Percentiles rank a stretch among this genome's conserved stretches.
phyloP scores from a whole-genome alignment of 1,140 invertebrate genomes.

The Drosophila virilis region DNA sequence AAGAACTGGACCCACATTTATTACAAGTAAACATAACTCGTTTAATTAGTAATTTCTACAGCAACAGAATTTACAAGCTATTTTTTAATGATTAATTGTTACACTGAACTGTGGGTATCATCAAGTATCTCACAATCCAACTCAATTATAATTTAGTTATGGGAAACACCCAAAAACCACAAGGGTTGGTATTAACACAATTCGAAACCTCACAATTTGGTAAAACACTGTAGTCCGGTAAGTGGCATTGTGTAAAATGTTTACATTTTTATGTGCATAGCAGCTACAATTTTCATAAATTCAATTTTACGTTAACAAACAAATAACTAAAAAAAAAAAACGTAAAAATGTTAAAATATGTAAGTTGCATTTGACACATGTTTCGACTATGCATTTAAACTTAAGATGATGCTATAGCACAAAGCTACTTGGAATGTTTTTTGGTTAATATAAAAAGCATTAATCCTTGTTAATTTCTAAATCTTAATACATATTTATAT shows the following conservation, averaged over 20 bases:
- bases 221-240: background rate
- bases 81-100: conserved; percentile 16
- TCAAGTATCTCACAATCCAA: too few relatives aligned
- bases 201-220: conserved; percentile 9
- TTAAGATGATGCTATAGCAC: conserved; percentile 27
- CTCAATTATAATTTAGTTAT: background rate
- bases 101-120: background rate
- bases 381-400: conserved; percentile 21
- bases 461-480: conserved; percentile 64
- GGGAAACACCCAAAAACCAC: background rate
- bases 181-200: conserved; percentile 2
- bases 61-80: background rate
- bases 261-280: conserved; percentile 20
- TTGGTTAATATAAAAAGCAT: conserved; percentile 34
- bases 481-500: conserved; percentile 60
- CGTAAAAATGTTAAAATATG: conserved; percentile 16
- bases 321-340: background rate
- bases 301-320: conserved; percentile 9
- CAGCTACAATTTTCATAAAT: conserved; percentile 5
- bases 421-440: conserved; percentile 32
- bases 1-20: conserved; percentile 4
- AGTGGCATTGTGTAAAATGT: conserved; percentile 9
- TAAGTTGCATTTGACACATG: conserved; percentile 29
- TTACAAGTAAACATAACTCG: conserved; percentile 10
- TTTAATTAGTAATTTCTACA: conserved; percentile 14